These are phyloP conservation scores for Hypomecis punctinalis DNA, from an alignment of 2,888 invertebrate genomes.

Conservation along the genomic window DNA sequence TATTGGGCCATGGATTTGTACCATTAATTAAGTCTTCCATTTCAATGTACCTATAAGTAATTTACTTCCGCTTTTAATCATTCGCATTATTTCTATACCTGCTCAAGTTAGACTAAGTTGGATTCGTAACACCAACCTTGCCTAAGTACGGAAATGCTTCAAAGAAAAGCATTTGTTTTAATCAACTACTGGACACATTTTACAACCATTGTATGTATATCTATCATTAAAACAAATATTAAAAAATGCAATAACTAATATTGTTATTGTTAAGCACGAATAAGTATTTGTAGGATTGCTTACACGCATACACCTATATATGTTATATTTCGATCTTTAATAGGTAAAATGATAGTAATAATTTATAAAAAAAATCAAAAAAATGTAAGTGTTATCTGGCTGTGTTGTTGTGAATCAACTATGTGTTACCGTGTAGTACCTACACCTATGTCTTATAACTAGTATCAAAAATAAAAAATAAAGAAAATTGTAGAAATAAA, in stretches of 20 bases:
- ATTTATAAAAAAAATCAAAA: slow-evolving; percentile 28
- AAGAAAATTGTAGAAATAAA: slow-evolving; percentile 1
- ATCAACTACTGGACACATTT: slow-evolving; percentile 9
- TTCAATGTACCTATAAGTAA: slow-evolving; percentile 71
- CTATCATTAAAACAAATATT: background rate
- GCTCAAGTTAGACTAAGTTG: slow-evolving; percentile 65
- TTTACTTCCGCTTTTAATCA: slow-evolving; percentile 55
- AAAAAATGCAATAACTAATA: slow-evolving; percentile 11
- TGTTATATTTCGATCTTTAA: slow-evolving; percentile 25
- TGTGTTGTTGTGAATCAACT: slow-evolving; percentile 34
- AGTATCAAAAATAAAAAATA: slow-evolving; percentile 6
- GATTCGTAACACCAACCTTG: slow-evolving; percentile 50
- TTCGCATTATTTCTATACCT: slow-evolving; percentile 65
- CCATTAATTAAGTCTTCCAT: slow-evolving; percentile 82
- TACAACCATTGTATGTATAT: background rate
- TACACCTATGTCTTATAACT: slow-evolving; percentile 5
- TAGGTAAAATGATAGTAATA: slow-evolving; percentile 20
- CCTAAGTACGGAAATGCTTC: slow-evolving; percentile 6
- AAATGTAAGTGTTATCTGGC: slow-evolving; percentile 33
- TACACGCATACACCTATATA: slow-evolving; percentile 10
- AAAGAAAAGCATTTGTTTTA: background rate
- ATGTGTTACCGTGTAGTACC: slow-evolving; percentile 17
- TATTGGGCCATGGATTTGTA: slow-evolving; percentile 73
- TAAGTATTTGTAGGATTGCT: slow-evolving; percentile 3
- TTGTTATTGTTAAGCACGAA: slow-evolving; percentile 21